phyloP scores from a whole-genome alignment of 2,113 vertebrate species.

The Nerophis lumbriciformis region DNA sequence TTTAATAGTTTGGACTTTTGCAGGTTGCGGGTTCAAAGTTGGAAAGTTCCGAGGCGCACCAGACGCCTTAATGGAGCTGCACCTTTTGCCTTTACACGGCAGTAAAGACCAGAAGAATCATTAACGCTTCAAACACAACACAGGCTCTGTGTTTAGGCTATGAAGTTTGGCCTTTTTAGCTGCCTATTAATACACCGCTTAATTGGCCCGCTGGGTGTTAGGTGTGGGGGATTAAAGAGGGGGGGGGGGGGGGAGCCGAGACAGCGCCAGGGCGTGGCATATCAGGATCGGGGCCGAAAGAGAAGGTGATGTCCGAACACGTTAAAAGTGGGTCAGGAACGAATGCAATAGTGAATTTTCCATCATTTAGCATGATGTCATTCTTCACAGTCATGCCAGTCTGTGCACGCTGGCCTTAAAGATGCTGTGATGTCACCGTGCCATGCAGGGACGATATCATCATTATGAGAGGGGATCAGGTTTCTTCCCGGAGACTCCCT shows the following conservation, averaged over 20 bases:
- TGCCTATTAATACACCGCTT: constrained; percentile 67
- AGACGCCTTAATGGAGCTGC: constrained; percentile 58
- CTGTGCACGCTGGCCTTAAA: background rate
- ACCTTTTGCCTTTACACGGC: constrained; percentile 63
- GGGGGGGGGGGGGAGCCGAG: constrained; percentile 41
- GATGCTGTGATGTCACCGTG: constrained; percentile 26
- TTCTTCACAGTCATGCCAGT: constrained; percentile 3
- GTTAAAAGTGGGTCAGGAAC: background rate
- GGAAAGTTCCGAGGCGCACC: constrained; percentile 53
- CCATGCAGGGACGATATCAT: constrained; percentile 19
- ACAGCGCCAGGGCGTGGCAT: constrained; percentile 33
- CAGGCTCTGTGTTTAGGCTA: constrained; percentile 44
- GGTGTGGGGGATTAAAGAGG: constrained; percentile 27
- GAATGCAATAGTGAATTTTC: background rate
- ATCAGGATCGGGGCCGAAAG: constrained; percentile 15
- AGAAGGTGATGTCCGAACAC: constrained; percentile 16
- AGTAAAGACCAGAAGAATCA: constrained; percentile 64
- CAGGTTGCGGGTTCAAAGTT: constrained; percentile 60
- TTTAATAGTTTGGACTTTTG: constrained; percentile 52
- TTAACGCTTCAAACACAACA: constrained; percentile 65
- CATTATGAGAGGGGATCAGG: constrained; percentile 33
- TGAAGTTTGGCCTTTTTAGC: constrained; percentile 55
- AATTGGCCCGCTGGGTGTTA: constrained; percentile 68
- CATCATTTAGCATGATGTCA: constrained; percentile 11
- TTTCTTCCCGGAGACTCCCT: constrained; percentile 61